Conservation (phyloP, 1,140 invertebrate species). For the Dryas iulia region DNA sequence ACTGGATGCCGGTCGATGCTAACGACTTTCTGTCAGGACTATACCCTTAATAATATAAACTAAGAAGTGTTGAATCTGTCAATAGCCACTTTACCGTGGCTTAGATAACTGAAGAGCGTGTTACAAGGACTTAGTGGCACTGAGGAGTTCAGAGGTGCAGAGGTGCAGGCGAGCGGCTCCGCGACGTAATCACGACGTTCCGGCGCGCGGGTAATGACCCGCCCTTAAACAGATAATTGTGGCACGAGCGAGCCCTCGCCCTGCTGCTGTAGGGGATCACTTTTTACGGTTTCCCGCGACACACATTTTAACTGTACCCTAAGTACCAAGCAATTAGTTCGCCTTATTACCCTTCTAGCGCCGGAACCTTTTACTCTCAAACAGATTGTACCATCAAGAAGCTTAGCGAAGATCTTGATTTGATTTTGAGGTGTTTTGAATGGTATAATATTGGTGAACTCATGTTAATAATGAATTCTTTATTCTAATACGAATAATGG, state of each 20-base stretch:
- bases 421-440: background rate
- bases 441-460: background rate
- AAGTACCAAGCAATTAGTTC: slow-evolving; percentile 5
- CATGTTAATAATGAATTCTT: too few species aligned
- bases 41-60: too few species aligned
- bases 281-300: slow-evolving; percentile 8
- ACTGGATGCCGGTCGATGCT: too few species aligned
- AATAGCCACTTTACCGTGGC: too few species aligned
- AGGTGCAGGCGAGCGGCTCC: background rate
- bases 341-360: slow-evolving; percentile 15
- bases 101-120: too few species aligned
- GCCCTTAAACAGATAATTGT: slow-evolving; percentile 33
- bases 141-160: background rate
- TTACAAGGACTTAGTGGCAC: too few species aligned
- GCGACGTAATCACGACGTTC: slow-evolving; percentile 23
- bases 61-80: too few species aligned
- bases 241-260: background rate
- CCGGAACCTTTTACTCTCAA: background rate
- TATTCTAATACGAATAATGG: too few species aligned
- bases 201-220: slow-evolving; percentile 30
- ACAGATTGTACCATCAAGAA: background rate
- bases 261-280: slow-evolving; percentile 7
- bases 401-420: background rate
- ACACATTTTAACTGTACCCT: slow-evolving; percentile 11
- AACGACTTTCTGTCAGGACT: too few species aligned